These are phyloP conservation scores for Plagodis pulveraria DNA, from an alignment of 2,888 invertebrate species.

Conservation along the genomic window DNA sequence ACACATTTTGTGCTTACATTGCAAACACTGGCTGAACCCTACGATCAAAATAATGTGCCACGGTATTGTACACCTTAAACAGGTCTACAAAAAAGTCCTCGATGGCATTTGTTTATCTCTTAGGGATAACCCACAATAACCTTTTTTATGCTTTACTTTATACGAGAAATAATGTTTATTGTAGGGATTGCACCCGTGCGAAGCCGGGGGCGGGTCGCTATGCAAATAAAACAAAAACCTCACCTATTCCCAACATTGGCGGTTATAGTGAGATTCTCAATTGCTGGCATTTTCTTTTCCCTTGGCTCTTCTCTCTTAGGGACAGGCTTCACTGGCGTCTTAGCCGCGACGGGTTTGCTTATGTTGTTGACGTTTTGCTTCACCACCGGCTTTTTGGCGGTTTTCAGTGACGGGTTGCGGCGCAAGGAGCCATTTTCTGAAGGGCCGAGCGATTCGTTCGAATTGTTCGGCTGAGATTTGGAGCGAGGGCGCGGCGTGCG, in stretches of 20 bases:
- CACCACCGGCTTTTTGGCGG: conserved; percentile 45
- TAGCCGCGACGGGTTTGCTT: conserved; percentile 34
- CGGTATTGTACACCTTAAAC: too few species aligned
- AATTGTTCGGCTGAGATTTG: conserved; percentile 67
- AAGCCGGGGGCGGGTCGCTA: too few species aligned
- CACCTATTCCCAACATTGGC: conserved; percentile 63
- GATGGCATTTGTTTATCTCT: too few species aligned
- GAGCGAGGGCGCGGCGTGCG: conserved; percentile 60
- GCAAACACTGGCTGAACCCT: too few species aligned
- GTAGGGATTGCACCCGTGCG: too few species aligned
- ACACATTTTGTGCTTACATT: too few species aligned
- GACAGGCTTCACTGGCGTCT: conserved; percentile 23
- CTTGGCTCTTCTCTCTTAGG: conserved; percentile 28
- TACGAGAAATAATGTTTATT: too few species aligned
- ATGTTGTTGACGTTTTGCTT: conserved; percentile 33
- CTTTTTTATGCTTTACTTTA: too few species aligned
- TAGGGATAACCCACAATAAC: too few species aligned
- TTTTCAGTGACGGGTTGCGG: conserved; percentile 65
- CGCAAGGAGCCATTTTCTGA: conserved; percentile 57
- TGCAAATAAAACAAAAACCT: conserved; percentile 36
- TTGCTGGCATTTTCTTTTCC: conserved; percentile 57
- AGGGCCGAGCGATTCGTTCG: conserved; percentile 56
- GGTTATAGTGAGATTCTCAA: conserved; percentile 75
- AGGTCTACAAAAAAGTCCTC: too few species aligned
- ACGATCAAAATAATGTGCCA: too few species aligned